Conservation (phyloP, 2,797 vertebrate species). For the Ctenopoma multispine region DNA sequence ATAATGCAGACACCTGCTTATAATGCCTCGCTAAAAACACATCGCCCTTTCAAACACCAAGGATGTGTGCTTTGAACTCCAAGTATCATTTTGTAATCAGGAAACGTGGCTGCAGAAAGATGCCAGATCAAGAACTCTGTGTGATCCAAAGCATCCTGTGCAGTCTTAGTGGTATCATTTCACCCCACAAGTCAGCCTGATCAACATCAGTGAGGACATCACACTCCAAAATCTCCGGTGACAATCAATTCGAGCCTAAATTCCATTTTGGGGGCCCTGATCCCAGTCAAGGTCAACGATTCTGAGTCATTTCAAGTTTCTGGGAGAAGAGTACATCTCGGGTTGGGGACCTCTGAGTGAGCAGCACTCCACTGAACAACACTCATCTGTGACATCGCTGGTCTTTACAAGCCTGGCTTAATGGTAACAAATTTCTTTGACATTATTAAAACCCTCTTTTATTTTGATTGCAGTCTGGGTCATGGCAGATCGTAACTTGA, state of each 20-base stretch:
- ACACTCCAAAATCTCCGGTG: conserved; percentile 65
- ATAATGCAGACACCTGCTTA: conserved; percentile 44
- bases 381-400: conserved; percentile 54
- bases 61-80: conserved; percentile 9
- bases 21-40: conserved; percentile 45
- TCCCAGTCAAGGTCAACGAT: conserved; percentile 60
- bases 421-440: conserved; percentile 73
- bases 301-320: conserved; percentile 41
- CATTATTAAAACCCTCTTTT: conserved; percentile 76
- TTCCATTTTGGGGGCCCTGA: conserved; percentile 59
- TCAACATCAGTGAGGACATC: conserved; percentile 58
- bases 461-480: conserved; percentile 77
- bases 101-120: conserved; percentile 23
- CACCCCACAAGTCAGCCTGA: conserved; percentile 43
- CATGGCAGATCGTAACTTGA: conserved; percentile 72
- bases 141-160: conserved; percentile 36
- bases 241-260: conserved; percentile 71
- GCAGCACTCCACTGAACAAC: conserved; percentile 23
- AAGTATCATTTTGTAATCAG: conserved; percentile 20
- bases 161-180: conserved; percentile 35
- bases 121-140: conserved; percentile 34
- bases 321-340: conserved; percentile 40
- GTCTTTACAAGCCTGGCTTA: conserved; percentile 78
- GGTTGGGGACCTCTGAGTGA: conserved; percentile 42
- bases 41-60: conserved; percentile 52